phyloP scores from a whole-genome alignment of 92 coral and sea anemone genomes.

The Zoanthus sociatus region DNA sequence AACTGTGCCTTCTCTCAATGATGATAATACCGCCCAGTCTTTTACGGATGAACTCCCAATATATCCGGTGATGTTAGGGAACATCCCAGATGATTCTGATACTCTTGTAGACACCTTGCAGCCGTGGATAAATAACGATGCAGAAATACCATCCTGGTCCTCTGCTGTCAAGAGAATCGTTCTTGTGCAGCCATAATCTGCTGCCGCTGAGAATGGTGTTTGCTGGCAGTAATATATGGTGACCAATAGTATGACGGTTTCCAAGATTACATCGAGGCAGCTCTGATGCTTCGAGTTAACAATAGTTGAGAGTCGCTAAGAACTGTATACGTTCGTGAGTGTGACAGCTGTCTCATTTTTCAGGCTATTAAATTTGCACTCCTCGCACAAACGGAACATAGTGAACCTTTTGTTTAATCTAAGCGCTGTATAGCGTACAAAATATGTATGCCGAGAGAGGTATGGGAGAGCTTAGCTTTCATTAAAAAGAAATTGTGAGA shows the following conservation, averaged over 20 bases:
- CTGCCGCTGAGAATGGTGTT: conserved; percentile 30
- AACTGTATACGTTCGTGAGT: not conserved
- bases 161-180: conserved; percentile 27
- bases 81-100: conserved; percentile 53
- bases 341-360: not conserved
- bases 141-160: conserved; percentile 44
- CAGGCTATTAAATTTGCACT: not conserved
- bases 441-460: conserved; percentile 49
- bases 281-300: conserved; percentile 5
- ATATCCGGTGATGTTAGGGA: conserved; percentile 1
- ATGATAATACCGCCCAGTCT: conserved; percentile 8
- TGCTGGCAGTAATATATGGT: conserved; percentile 47
- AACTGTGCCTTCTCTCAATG: conserved; percentile 6
- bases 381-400: not conserved
- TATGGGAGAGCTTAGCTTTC: conserved; percentile 1
- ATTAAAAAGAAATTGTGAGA: conserved; percentile 13
- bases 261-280: conserved; percentile 36
- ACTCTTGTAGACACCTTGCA: conserved; percentile 41
- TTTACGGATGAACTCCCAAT: not conserved
- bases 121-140: conserved; percentile 42
- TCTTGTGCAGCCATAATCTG: not conserved
- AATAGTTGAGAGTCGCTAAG: not conserved
- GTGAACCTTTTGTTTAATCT: conserved; percentile 40
- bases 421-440: conserved; percentile 51
- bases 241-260: conserved; percentile 47